Evolutionary conservation across 2,113 vertebrate genomes (phyloP).

Genomic region (Dipodomys ordii): DNA sequence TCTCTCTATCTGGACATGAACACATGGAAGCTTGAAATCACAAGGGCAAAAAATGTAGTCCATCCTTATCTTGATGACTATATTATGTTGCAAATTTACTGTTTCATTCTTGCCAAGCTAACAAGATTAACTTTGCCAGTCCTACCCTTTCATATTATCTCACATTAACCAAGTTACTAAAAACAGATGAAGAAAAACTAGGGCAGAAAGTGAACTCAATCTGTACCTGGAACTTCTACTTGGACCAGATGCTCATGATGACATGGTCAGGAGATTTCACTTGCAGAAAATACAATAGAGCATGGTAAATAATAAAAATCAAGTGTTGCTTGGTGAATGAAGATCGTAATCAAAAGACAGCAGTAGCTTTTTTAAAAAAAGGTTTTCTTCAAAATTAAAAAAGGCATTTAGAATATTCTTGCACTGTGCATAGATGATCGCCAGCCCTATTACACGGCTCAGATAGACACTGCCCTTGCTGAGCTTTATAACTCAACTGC

Average conservation of each 20-base stretch:
- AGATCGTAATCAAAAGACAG: constrained; percentile 6
- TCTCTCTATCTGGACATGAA: background rate
- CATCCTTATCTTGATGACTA: background rate
- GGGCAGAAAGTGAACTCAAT: background rate
- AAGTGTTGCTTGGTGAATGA: background rate
- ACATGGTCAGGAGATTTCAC: background rate
- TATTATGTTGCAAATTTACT: background rate
- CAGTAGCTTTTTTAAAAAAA: background rate
- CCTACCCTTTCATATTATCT: background rate
- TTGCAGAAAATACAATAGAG: background rate
- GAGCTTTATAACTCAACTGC: background rate
- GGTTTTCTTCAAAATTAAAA: background rate
- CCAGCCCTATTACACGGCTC: background rate
- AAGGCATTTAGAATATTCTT: background rate
- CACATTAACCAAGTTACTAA: constrained; percentile 15
- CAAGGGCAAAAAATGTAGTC: background rate
- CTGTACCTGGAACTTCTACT: background rate
- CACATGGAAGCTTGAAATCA: background rate
- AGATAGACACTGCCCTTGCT: background rate
- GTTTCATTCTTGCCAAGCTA: background rate
- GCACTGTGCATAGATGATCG: background rate
- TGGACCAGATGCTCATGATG: background rate
- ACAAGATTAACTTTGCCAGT: background rate
- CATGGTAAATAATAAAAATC: constrained; percentile 37
- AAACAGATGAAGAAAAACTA: background rate